Base-by-base conservation (phyloP, 1,140 invertebrate genomes). In the Olivierus martensii region DNA sequence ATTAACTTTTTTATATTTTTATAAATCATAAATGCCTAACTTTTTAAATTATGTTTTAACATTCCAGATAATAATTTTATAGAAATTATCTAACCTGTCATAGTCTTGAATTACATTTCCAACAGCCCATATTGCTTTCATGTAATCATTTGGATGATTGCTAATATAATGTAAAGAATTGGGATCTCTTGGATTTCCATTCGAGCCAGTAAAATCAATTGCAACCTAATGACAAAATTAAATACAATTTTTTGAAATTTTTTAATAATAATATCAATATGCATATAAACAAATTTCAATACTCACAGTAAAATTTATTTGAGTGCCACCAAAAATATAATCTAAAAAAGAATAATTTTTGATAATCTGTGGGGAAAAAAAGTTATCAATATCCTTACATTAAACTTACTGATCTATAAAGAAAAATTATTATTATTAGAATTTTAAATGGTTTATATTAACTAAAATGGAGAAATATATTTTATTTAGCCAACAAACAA, bases 191-290 rank as follows among this genome's bases (percentile, higher is more conserved):
- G 78, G 77, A 58, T 79, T 71, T 12, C 79, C 77, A 70, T 82
- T 82, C 6, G 80, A 82, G 10, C 75, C 77, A n/a, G 80, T 82
- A 62, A 83, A 83, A 65, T 83, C 80, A 51, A 83, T 74, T 34
- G 77, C 77, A 59, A 80, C 74, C 44, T 46, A 18, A 15, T 15
- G 17, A n/a, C 5, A 41, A 18, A 41, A 9, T 41, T 9, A 11
- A 38, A 38, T 41, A 14, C 39, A 11, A 11, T 41, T 18, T 15
- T 41, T 41, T 9, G 14, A 41, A 15, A 5, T 17, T 46, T 28
- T 15, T 38, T 38, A 38, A 38, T 11, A 38, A 38, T 38, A 38
- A 28, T 28, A 28, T 28, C 4, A 28, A 28, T 6, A 9, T 28
- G 9, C 4, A 6, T 28, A 28, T 28, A 41, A 41, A 18, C 7